These are phyloP conservation scores for Apogon talboti DNA, from an alignment of 2,797 vertebrate species.

Conservation along the genomic window DNA sequence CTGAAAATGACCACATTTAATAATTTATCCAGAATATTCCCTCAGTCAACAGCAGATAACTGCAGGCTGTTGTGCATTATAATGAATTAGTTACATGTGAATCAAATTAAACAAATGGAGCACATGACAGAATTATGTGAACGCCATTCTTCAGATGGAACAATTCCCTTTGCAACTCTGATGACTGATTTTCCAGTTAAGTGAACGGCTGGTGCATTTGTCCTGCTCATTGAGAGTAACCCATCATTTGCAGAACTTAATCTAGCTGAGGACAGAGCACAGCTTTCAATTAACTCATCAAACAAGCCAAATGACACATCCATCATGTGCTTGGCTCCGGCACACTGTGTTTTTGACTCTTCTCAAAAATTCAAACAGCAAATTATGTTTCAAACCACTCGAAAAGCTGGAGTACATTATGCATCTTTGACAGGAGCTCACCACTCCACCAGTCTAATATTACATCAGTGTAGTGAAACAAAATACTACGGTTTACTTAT, in stretches of 20 bases:
- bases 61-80: conserved; percentile 61
- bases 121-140: conserved; percentile 65
- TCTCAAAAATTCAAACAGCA: conserved; percentile 29
- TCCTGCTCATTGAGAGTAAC: conserved; percentile 69
- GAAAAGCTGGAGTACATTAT: conserved; percentile 3
- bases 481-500: not conserved
- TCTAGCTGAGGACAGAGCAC: conserved; percentile 63
- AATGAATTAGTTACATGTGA: conserved; percentile 68
- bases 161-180: conserved; percentile 63
- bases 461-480: not conserved
- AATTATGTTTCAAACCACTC: conserved; percentile 29
- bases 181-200: conserved; percentile 73
- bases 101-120: conserved; percentile 75
- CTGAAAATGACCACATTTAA: conserved; percentile 43
- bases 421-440: not conserved
- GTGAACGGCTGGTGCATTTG: conserved; percentile 59
- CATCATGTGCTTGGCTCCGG: conserved; percentile 50
- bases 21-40: conserved; percentile 43
- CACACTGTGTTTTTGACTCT: not conserved
- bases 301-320: conserved; percentile 69
- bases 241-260: conserved; percentile 75
- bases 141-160: conserved; percentile 55
- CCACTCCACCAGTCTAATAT: not conserved
- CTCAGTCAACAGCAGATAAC: conserved; percentile 61
- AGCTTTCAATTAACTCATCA: conserved; percentile 81